A percentile compares a stretch with the other conserved stretches of the same genome.
Conservation (phyloP, 2,888 invertebrate species). For the Sipha maydis region DNA sequence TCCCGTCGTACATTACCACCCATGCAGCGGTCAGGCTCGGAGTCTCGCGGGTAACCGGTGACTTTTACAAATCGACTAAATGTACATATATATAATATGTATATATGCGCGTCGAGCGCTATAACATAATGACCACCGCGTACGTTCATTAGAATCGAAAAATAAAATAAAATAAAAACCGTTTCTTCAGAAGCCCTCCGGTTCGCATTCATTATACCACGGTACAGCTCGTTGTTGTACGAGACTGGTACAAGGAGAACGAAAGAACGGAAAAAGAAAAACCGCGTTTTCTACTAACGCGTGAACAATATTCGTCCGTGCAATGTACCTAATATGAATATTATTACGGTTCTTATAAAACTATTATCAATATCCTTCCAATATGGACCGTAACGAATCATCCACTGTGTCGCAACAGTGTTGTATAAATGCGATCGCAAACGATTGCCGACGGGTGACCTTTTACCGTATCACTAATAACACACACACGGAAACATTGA, state of each 20-base stretch:
- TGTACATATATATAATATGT: not conserved
- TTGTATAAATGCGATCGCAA: not conserved
- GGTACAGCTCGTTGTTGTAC: too few species aligned
- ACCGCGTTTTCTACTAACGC: not conserved
- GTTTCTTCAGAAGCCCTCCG: conserved; percentile 42
- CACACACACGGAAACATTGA: not conserved
- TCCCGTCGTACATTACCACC: conserved; percentile 45
- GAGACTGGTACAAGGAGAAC: not conserved
- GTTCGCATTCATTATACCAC: conserved; percentile 50
- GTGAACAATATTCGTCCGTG: not conserved
- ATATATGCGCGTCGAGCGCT: conserved; percentile 9
- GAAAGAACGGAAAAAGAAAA: not conserved
- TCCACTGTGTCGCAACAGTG: too few species aligned
- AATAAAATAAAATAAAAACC: not conserved
- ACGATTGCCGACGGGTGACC: not conserved
- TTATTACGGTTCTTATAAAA: not conserved
- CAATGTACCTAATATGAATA: too few species aligned
- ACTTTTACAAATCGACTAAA: conserved; percentile 58
- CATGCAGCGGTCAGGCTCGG: conserved; percentile 24
- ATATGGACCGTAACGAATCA: too few species aligned
- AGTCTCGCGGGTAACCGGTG: conserved; percentile 40
- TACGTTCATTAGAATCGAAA: conserved; percentile 27
- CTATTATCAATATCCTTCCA: too few species aligned
- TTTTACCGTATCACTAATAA: not conserved
- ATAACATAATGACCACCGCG: conserved; percentile 39